Base-by-base conservation (phyloP, 2,888 invertebrate genomes). In the Sinodicranocentrus sp. region DNA sequence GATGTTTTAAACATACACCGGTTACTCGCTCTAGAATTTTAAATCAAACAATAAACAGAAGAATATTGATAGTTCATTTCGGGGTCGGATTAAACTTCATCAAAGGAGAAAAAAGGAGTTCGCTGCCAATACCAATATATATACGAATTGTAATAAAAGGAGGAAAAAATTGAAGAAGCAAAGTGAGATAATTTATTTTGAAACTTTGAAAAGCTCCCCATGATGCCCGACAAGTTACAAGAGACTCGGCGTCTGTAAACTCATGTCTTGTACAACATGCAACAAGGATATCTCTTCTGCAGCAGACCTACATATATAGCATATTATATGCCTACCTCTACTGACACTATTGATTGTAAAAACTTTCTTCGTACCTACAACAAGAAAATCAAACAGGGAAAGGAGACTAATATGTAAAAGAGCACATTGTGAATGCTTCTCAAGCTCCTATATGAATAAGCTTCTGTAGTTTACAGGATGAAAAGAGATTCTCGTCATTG, bases 171-270 rank as follows among this genome's bases (percentile, higher is more conserved):
- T 71, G 82, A 71, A 77, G 76, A 63, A 82, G 82, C 76, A 63
- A 63, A 76, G 26, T 76, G 61, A 61, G 76, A 76, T 82, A 82
- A 82, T 82, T 82, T 82, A 82, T 82, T 77, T 82, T 71, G 82
- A 76, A 77, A 71, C 76, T 76, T 76, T 82, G 71, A 82, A 71
- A 54, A 76, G 82, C 82, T 76, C 82, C 76, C 76, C 82, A 63
- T 82, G 82, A 52, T 63, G n/a, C 33, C 44, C 71, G 82, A 82
- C 82, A 82, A 76, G 71, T 65, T 76, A 82, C 82, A 82, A 76
- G 52, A 71, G 71, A 76, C 75, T 76, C 76, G 82, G 76, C 70
- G 82, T 82, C 82, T 82, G 61, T 63, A 67, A 75, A 82, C 70
- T 70, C 68, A 57, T 82, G 76, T 70, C 71, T 68, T 65, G 61